phyloP scores from a whole-genome alignment of 2,113 vertebrate genomes.

The Etheostoma spectabile region DNA sequence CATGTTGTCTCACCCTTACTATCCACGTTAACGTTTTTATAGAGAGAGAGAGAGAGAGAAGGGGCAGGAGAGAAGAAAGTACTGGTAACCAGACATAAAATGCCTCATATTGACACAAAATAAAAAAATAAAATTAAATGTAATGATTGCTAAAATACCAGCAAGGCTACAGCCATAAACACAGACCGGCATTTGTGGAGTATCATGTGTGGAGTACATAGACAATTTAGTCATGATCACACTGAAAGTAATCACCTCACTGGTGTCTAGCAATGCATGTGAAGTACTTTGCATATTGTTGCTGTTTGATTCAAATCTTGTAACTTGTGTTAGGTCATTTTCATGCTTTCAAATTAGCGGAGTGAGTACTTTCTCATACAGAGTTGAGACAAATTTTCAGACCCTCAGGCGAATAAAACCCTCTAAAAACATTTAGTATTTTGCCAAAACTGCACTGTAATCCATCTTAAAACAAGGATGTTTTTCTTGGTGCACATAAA shows the following conservation, averaged over 20 bases:
- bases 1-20: conserved; percentile 61
- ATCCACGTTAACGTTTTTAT: conserved; percentile 40
- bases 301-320: background rate
- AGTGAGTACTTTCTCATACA: conserved; percentile 4
- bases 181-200: background rate
- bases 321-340: background rate
- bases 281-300: background rate
- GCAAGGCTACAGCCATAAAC: background rate
- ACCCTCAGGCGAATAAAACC: background rate
- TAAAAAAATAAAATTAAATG: background rate
- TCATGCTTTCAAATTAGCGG: background rate
- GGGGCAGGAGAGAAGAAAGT: background rate
- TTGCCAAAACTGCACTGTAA: conserved; percentile 11
- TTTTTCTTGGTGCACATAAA: background rate
- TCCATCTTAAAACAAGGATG: conserved; percentile 12
- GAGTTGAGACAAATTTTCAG: conserved; percentile 7
- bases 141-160: background rate
- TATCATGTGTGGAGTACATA: background rate
- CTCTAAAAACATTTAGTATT: background rate
- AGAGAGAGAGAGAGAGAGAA: background rate
- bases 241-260: background rate
- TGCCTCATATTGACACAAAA: background rate
- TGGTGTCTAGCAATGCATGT: background rate
- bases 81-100: background rate
- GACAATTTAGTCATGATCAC: background rate